Conservation (phyloP, 2,888 invertebrate genomes). For the Spicauda simplicius region DNA sequence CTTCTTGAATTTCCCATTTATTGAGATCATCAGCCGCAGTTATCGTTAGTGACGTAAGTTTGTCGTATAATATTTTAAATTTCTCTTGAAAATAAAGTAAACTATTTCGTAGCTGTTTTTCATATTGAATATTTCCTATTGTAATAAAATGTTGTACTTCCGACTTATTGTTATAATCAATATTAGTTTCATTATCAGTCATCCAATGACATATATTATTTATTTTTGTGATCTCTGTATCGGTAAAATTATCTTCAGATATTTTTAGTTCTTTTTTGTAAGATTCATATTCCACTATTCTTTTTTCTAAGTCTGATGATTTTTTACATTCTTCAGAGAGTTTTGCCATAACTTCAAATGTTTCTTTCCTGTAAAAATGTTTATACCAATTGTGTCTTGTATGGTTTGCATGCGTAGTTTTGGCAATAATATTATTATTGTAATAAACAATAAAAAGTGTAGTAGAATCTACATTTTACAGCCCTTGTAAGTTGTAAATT, state of each 20-base stretch:
- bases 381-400: no score
- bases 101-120: slow-evolving; percentile 64
- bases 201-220: slow-evolving; percentile 71
- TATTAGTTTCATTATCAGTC: slow-evolving; percentile 54
- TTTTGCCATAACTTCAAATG: slow-evolving; percentile 67
- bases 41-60: slow-evolving; percentile 72
- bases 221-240: slow-evolving; percentile 42
- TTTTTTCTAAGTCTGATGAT: slow-evolving; percentile 62
- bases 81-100: slow-evolving; percentile 74
- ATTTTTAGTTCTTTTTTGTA: slow-evolving; percentile 42
- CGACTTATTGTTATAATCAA: slow-evolving; percentile 57
- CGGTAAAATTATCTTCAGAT: slow-evolving; percentile 33
- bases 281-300: slow-evolving; percentile 59
- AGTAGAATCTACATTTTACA: no score
- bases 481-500: no score
- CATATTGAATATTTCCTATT: slow-evolving; percentile 59
- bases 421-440: no score
- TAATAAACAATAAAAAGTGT: no score
- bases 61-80: slow-evolving; percentile 72
- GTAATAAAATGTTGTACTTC: slow-evolving; percentile 56
- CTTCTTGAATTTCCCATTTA: slow-evolving; percentile 74
- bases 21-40: slow-evolving; percentile 70
- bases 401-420: no score
- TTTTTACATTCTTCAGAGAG: slow-evolving; percentile 68
- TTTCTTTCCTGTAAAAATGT: slow-evolving; percentile 66